Evolutionary conservation across 2,888 invertebrate genomes (phyloP).

Genomic region (Dendrolimus pini): DNA sequence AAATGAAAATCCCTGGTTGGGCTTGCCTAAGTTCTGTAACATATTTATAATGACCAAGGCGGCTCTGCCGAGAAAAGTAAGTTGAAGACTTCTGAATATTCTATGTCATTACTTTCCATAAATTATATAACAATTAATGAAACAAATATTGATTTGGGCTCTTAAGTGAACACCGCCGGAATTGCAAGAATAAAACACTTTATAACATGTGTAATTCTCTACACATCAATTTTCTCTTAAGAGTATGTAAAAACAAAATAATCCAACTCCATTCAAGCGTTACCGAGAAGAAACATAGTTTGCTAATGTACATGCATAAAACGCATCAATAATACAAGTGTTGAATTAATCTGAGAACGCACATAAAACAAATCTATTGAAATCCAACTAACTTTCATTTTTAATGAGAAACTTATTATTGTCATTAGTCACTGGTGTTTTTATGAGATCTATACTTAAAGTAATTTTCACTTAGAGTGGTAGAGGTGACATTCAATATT

Average conservation of each 20-base stretch:
- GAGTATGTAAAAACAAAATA: conserved; percentile 46
- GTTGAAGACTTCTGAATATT: too few relatives aligned
- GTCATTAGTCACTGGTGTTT: conserved; percentile 39
- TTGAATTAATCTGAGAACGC: conserved; percentile 42
- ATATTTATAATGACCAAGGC: too few relatives aligned
- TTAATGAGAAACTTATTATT: conserved; percentile 35
- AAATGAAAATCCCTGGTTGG: too few relatives aligned
- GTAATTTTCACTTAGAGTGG: conserved; percentile 42
- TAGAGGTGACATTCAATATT: too few relatives aligned
- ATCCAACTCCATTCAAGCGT: conserved; percentile 53
- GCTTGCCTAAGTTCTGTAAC: too few relatives aligned
- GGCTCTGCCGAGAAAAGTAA: too few relatives aligned
- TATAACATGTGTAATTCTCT: conserved; percentile 32
- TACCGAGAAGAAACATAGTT: conserved; percentile 46
- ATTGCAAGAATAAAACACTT: conserved; percentile 5
- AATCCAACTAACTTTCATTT: conserved; percentile 53
- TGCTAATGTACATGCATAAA: conserved; percentile 26
- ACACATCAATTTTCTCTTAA: conserved; percentile 16
- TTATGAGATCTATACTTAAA: conserved; percentile 25
- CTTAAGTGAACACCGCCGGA: too few relatives aligned
- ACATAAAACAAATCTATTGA: conserved; percentile 40
- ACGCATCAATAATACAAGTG: conserved; percentile 28
- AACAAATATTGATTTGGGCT: too few relatives aligned
- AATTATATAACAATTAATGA: too few relatives aligned
- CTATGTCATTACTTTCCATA: too few relatives aligned